Evolutionary conservation across 2,888 invertebrate genomes (phyloP).

Genomic region (Plagodis dolabraria): DNA sequence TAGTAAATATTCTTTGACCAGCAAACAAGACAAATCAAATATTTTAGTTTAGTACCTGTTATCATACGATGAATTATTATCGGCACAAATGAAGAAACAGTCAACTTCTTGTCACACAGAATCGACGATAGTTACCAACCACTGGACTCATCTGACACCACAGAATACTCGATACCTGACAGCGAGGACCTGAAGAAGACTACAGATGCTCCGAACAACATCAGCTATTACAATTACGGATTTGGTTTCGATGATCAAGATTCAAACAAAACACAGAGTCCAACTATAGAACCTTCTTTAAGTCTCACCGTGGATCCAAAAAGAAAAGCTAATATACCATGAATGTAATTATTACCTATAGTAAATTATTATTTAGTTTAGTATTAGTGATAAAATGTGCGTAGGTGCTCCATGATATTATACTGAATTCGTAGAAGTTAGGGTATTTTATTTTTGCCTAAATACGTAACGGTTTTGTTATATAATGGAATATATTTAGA

Average conservation of each 20-base stretch:
- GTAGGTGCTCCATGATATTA: no score
- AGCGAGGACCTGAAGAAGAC: slow-evolving; percentile 18
- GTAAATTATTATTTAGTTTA: neutral
- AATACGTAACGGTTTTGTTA: no score
- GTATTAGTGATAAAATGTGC: neutral
- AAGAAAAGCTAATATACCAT: slow-evolving; percentile 3
- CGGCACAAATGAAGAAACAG: neutral
- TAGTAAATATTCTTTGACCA: no score
- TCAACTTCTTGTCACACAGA: slow-evolving; percentile 36
- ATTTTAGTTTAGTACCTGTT: no score
- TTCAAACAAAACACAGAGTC: slow-evolving; percentile 39
- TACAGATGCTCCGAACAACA: slow-evolving; percentile 17
- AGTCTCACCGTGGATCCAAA: slow-evolving; percentile 24
- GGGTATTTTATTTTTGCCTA: no score
- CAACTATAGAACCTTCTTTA: slow-evolving; percentile 45
- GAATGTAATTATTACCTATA: neutral
- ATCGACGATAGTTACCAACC: slow-evolving; percentile 42
- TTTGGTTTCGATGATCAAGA: slow-evolving; percentile 44
- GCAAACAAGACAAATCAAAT: no score
- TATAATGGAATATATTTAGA: no score
- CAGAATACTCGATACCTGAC: slow-evolving; percentile 29
- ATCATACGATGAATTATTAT: no score
- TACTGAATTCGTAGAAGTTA: no score
- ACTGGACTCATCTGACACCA: slow-evolving; percentile 32
- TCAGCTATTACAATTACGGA: slow-evolving; percentile 45